These are phyloP conservation scores for Peromyscus melanophrys DNA, from an alignment of 2,797 vertebrate species.

Conservation along the genomic window DNA sequence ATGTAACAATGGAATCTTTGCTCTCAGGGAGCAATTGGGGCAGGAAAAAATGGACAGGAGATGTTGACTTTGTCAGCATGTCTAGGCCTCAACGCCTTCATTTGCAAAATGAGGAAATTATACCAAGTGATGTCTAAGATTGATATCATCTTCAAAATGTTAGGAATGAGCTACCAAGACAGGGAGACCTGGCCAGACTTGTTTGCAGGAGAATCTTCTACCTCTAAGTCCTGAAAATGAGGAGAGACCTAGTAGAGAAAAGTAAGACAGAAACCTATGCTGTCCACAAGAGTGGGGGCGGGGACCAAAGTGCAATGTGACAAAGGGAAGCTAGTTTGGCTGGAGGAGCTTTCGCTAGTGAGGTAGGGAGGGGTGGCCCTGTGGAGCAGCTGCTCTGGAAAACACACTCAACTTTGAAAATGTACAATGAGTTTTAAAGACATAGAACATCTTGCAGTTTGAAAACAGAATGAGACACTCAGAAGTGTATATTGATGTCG, in stretches of 20 bases:
- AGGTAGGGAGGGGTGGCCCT: fast-evolving
- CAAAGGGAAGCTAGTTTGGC: background rate
- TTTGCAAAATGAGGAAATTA: constrained; percentile 16
- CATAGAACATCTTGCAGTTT: background rate
- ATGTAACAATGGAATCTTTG: background rate
- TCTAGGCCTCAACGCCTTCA: background rate
- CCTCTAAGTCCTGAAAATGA: background rate
- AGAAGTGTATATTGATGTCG: background rate
- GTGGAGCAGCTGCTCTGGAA: background rate
- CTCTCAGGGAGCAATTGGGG: background rate
- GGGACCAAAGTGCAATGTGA: background rate
- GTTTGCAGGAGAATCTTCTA: background rate
- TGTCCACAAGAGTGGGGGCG: too few species aligned
- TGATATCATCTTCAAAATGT: background rate
- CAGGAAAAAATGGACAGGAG: background rate
- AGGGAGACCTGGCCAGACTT: background rate
- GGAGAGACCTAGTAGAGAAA: background rate
- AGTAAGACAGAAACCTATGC: background rate
- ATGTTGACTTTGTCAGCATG: background rate
- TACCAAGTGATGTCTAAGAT: background rate
- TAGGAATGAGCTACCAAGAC: background rate
- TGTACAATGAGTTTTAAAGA: background rate
- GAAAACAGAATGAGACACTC: constrained; percentile 5
- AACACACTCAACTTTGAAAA: background rate
- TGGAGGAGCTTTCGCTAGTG: background rate